Base-by-base conservation (phyloP, 2,113 vertebrate genomes). In the Abramis brama region DNA sequence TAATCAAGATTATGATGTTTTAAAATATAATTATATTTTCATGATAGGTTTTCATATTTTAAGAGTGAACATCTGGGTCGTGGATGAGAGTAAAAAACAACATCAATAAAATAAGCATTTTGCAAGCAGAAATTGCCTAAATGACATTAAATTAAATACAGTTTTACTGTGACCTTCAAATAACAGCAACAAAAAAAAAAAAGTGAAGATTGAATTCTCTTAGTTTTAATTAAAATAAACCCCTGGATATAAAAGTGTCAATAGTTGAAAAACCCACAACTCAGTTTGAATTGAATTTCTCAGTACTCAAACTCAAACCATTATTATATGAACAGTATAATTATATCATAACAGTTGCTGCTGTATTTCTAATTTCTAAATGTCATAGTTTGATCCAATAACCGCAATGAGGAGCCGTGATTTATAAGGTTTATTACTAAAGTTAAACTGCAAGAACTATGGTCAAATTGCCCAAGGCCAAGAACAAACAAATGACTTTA, bases 41-140 rank as follows among this genome's bases (percentile, higher is more conserved):
- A 60, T n/a, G 23, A 60, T n/a, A 60, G 57, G n/a, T 60, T 21
- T 60, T 60, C 60, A 62, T 64, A 64, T 64, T 43, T 68, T 68
- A 33, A 17, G 30, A 19, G 6, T 33, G 6, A 33, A 68, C 27
- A 66, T 64, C 25, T 15, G 25, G 11, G 62, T 30, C 62, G 30
- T 66, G 25, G 62, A 30, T 17, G 27, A 19, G 13, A 33, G 6
- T 33, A 17, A 68, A 59, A 1, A 17, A 64, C 27, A 62, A 43
- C 36, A 39, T 7, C 12, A 64, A 30, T 17, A 30, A 30, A 30
- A 64, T 27, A 66, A 0, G 27, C 64, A 68, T 68, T 68, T 68
- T 33, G 17, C 27, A 66, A 2, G 25, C 9, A 66, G 25, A 12
- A 30, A 66, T 3, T 19, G 64, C 27, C 30, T 15, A 15, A 66